Percentiles rank a stretch among this genome's conserved stretches.
Conservation (phyloP, 2,113 vertebrate genomes). For the Heterotilapia buettikoferi region DNA sequence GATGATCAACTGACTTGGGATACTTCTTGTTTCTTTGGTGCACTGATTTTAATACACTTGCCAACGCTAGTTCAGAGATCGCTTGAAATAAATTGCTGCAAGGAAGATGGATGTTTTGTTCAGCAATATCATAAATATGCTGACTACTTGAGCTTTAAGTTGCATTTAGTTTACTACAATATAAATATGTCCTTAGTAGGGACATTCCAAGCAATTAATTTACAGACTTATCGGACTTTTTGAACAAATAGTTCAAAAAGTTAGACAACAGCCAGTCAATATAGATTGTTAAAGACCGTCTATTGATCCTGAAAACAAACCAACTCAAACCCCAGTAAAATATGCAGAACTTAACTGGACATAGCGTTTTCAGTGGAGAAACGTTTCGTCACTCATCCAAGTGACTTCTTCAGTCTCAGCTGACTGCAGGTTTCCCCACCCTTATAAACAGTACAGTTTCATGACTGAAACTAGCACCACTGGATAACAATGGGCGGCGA, state of each 20-base stretch:
- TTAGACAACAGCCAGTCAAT: not conserved
- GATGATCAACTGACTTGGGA: not conserved
- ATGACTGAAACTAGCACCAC: not conserved
- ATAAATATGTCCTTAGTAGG: not conserved
- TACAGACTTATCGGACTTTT: not conserved
- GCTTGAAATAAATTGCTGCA: not conserved
- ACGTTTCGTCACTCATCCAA: not conserved
- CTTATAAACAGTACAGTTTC: not conserved
- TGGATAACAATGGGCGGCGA: not conserved
- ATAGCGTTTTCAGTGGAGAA: not conserved
- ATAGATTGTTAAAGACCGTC: not conserved
- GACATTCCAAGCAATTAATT: not conserved
- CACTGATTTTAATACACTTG: not conserved
- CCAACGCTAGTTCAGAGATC: not conserved
- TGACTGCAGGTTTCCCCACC: not conserved
- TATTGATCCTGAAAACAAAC: not conserved
- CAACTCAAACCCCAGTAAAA: not conserved
- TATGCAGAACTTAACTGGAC: not conserved
- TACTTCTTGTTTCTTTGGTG: not conserved
- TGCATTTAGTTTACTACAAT: not conserved
- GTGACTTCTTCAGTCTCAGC: not conserved
- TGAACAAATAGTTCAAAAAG: not conserved
- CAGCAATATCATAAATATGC: not conserved
- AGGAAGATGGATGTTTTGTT: not conserved
- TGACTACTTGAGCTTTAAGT: not conserved